Base-by-base conservation (phyloP, 2,888 invertebrate species). In the Phanerotoma sp. region DNA sequence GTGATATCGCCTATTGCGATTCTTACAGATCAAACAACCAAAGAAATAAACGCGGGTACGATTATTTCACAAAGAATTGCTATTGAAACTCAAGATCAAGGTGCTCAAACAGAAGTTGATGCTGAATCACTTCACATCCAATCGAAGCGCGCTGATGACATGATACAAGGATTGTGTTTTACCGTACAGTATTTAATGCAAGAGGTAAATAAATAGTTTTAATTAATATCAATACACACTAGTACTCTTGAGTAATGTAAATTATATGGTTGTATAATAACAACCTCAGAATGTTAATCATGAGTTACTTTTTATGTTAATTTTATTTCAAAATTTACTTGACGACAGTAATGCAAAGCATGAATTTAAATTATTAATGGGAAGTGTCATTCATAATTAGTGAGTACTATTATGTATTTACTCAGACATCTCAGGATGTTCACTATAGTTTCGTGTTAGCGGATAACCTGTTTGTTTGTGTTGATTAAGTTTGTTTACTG, bases 141-240 rank as follows among this genome's bases (percentile, higher is more conserved):
- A 33, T 60, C 73, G 57, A 78, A 79, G 61, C 76, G 79, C 57
- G 77, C 81, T 44, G 81, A 87, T 44, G 84, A 85, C 66, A 87
- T 89, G 54, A 84, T 91, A 50, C 89, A 93, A 77, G 94, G 92
- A 37, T 83, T 95, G 68, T 88, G 91, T 58, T 86, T 91, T 62
- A 84, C 93, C 62, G 86, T 94, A 65, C 89, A 93, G 77, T 91
- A 93, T 79, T 83, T 94, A 73, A 89, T 89, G 41, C 73, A 78
- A 59, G 79, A 82, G 75, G 83, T 84, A 68, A 72, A 58, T 55
- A n/a, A 5, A 41, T 38, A 41, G 37, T 51, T 47, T 48, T 58
- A 30, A 53, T 46, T 44, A 28, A 57, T 61, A 51, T 28, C 18
- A 56, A 53, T 59, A 51, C 62, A 73, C n/a, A n/a, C n/a, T n/a